phyloP scores from a whole-genome alignment of 2,797 vertebrate genomes.

The Xyrichtys novacula region DNA sequence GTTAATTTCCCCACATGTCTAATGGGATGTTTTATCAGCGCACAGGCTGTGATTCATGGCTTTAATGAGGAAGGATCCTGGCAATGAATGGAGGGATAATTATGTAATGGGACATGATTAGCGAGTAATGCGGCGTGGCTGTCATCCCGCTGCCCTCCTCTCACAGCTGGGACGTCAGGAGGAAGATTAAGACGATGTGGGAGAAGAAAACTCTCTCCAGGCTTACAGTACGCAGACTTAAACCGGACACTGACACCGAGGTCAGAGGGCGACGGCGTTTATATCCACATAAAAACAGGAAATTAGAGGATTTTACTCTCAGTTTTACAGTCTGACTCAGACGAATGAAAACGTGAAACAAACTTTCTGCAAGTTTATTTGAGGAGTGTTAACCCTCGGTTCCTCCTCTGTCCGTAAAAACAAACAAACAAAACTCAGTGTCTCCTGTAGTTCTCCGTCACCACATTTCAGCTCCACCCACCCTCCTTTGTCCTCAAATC shows the following conservation, averaged over 20 bases:
- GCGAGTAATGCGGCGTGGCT: constrained; percentile 46
- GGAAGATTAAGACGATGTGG: constrained; percentile 20
- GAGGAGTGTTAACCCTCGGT: too few relatives aligned
- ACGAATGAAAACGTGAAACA: background rate
- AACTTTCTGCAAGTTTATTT: too few relatives aligned
- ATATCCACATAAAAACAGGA: background rate
- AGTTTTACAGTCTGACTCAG: background rate
- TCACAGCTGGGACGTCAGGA: constrained; percentile 22
- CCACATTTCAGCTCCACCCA: too few relatives aligned
- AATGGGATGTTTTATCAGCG: constrained; percentile 58
- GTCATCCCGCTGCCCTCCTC: constrained; percentile 36
- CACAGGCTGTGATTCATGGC: constrained; percentile 39
- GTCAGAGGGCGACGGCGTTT: background rate
- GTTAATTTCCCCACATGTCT: constrained; percentile 45
- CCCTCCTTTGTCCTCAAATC: too few relatives aligned
- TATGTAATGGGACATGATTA: constrained; percentile 63
- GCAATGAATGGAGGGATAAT: constrained; percentile 62
- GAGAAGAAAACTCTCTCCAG: constrained; percentile 11
- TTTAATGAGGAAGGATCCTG: constrained; percentile 59
- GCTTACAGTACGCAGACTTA: constrained; percentile 12
- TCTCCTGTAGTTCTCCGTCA: too few relatives aligned
- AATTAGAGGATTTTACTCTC: background rate
- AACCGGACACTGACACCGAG: background rate
- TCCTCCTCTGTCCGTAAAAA: too few relatives aligned
- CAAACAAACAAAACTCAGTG: too few relatives aligned